Evolutionary conservation across 2,113 vertebrate species (phyloP), one percentile per base, ranked within the genome.

Genomic region (Electrona antarctica): DNA sequence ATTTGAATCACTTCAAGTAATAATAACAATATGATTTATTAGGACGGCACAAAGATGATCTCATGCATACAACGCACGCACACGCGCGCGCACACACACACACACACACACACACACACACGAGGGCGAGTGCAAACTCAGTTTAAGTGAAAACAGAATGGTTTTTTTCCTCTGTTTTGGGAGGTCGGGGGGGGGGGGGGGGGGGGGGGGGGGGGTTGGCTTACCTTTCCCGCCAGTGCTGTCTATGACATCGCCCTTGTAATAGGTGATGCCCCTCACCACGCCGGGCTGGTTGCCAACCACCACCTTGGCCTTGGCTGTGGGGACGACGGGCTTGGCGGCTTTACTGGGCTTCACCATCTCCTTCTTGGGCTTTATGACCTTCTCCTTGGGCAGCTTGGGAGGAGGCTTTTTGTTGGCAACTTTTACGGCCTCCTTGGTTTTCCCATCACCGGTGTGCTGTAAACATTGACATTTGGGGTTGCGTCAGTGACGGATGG

Each of bases 231-330:
- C 81, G 65, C 87, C 60, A 0, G 84, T 80, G n/a, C 56, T 64
- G 50, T 84, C 21, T 21, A 21, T 21, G 1, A 21, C 21, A 21
- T 41, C 33, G 0, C 96, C 95, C 89, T 98, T 98, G 93, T 99
- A 99, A 93, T 98, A 99, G 0, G 97, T 98, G 87, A 98, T 93
- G 73, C 96, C 95, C 49, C 96, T 91, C 73, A 97, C 92, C 72
- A 97, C 92, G 0, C 95, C 94, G 0, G 95, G 95, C 90, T 96
- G 96, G 60, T 95, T 94, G 0, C 84, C 91, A 3, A 41, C 33
- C 2, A 74, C 67, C 1, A 91, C 78, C 68, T 92, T 95, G 77
- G 94, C 89, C 88, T 93, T 98, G 82, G 89, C 71, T 0, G 95
- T 96, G 21, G 97, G 94, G 65, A 91, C 93, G 65, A 91, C 93